phyloP scores from a whole-genome alignment of 2,113 vertebrate species.

The Tachysurus vachellii region DNA sequence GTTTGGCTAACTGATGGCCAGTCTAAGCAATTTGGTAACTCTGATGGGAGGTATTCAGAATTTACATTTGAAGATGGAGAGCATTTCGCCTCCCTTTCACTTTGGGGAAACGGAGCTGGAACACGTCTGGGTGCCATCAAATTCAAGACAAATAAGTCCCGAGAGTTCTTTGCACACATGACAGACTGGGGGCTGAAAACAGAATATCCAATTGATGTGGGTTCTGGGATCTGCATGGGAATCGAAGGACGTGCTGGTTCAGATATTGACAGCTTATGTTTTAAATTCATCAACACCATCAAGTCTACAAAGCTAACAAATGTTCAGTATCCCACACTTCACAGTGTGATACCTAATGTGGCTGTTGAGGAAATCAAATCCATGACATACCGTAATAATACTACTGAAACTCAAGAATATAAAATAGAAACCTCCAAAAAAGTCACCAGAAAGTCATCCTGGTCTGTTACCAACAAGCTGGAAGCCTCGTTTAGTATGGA shows the following conservation, averaged over 20 bases:
- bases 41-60: conserved; percentile 4
- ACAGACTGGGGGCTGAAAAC: conserved; percentile 44
- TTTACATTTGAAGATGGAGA: conserved; percentile 50
- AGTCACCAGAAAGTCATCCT: conserved; percentile 44
- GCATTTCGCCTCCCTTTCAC: conserved; percentile 50
- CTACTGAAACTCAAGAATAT: background rate
- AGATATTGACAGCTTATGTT: conserved; percentile 45
- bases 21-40: conserved; percentile 11
- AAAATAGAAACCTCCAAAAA: conserved; percentile 33
- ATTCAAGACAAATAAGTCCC: conserved; percentile 41
- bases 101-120: conserved; percentile 53
- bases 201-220: conserved; percentile 44
- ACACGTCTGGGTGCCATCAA: conserved; percentile 53
- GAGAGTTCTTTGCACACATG: conserved; percentile 47
- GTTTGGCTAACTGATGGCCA: conserved; percentile 47
- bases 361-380: conserved; percentile 42
- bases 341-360: conserved; percentile 29
- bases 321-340: conserved; percentile 49
- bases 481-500: background rate
- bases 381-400: conserved; percentile 1
- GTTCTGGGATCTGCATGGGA: conserved; percentile 56
- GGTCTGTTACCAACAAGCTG: conserved; percentile 31
- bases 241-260: background rate
- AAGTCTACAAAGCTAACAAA: conserved; percentile 31
- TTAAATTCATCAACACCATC: conserved; percentile 49